These are phyloP conservation scores for Eurypyga helias DNA, from an alignment of 2,113 vertebrate species.

Conservation along the genomic window DNA sequence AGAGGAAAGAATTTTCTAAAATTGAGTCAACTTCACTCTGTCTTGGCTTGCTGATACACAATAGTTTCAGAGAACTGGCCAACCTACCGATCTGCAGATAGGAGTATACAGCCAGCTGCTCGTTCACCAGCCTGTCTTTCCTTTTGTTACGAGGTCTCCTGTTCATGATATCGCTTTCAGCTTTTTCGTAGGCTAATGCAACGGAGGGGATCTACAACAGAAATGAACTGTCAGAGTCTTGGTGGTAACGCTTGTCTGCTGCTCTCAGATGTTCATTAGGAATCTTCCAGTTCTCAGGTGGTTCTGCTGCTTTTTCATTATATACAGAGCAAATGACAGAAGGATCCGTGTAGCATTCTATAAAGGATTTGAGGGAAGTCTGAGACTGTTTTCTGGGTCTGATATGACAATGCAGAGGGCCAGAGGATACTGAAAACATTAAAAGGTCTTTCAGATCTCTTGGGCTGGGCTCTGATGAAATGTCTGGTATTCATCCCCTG, in stretches of 20 bases:
- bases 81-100: conserved; percentile 81
- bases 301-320: background rate
- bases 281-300: background rate
- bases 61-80: background rate
- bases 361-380: background rate
- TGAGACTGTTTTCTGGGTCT: background rate
- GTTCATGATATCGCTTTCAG: conserved; percentile 85
- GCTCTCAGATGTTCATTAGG: rapidly evolving
- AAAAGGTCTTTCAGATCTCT: background rate
- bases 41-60: background rate
- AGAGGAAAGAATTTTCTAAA: background rate
- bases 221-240: background rate
- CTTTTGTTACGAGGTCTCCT: conserved; percentile 81
- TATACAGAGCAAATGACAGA: background rate
- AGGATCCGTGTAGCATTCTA: rapidly evolving
- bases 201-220: conserved; percentile 81
- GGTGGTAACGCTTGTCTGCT: background rate
- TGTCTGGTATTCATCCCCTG: background rate
- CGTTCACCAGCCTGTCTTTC: conserved; percentile 79
- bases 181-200: conserved; percentile 82
- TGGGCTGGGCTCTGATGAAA: background rate
- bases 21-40: rapidly evolving
- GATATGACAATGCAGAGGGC: background rate
- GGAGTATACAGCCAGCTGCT: conserved; percentile 77
- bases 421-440: background rate